Percentiles rank a stretch among this genome's conserved stretches.
phyloP scores from a whole-genome alignment of 2,888 invertebrate genomes.

The Drosophila incognita region DNA sequence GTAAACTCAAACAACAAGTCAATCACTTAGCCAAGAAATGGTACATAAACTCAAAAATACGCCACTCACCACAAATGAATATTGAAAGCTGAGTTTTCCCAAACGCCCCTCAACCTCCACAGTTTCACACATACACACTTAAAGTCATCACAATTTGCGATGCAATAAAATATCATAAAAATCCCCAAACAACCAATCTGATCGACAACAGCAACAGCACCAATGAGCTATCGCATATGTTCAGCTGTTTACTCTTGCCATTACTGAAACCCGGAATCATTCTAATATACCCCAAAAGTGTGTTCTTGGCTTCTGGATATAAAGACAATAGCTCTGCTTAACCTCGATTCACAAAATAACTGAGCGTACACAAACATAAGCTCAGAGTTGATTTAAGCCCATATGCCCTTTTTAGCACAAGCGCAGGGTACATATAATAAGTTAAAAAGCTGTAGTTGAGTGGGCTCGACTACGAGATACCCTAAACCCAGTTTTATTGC shows the following conservation, averaged over 20 bases:
- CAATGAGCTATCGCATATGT: conserved; percentile 33
- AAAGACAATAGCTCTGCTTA: background rate
- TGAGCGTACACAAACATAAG: background rate
- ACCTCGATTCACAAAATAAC: background rate
- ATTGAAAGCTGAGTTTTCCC: conserved; percentile 17
- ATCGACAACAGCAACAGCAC: conserved; percentile 33
- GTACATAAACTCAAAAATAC: conserved; percentile 43
- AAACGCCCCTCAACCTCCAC: background rate
- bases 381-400: background rate
- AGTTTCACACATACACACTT: conserved; percentile 1
- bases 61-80: conserved; percentile 31
- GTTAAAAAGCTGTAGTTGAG: background rate
- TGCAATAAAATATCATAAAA: conserved; percentile 66
- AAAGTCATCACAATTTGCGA: conserved; percentile 7
- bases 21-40: conserved; percentile 51
- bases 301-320: background rate
- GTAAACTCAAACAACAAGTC: conserved; percentile 52
- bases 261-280: background rate
- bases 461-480: background rate
- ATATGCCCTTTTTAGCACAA: background rate
- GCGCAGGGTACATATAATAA: background rate
- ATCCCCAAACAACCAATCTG: conserved; percentile 52
- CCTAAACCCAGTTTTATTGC: background rate
- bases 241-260: conserved; percentile 1
- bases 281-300: conserved; percentile 14